phyloP scores from a whole-genome alignment of 1,140 invertebrate species.

The Caligus rogercresseyi region DNA sequence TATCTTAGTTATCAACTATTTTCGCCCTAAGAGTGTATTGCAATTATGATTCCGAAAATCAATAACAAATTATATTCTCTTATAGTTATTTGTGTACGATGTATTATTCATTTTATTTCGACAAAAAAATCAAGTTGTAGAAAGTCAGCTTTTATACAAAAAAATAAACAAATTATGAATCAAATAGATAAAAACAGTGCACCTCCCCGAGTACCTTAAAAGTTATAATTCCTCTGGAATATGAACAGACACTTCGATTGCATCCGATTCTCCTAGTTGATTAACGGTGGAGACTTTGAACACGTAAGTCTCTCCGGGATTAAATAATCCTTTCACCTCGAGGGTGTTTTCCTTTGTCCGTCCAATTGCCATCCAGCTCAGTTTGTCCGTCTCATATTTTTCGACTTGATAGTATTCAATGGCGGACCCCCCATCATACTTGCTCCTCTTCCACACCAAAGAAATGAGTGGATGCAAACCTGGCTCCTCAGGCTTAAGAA shows the following conservation, averaged over 20 bases:
- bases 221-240: too few relatives aligned
- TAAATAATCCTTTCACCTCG: not conserved
- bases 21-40: too few relatives aligned
- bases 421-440: conserved; percentile 54
- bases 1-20: too few relatives aligned
- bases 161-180: too few relatives aligned
- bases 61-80: too few relatives aligned
- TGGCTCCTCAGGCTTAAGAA: not conserved
- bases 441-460: conserved; percentile 79
- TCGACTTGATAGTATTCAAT: conserved; percentile 32
- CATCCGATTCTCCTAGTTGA: conserved; percentile 30
- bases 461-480: conserved; percentile 31
- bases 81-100: too few relatives aligned
- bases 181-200: too few relatives aligned
- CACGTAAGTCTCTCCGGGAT: conserved; percentile 56
- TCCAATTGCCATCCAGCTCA: not conserved
- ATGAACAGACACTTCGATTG: conserved; percentile 17
- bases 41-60: too few relatives aligned
- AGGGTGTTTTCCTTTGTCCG: not conserved
- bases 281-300: conserved; percentile 57
- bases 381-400: not conserved
- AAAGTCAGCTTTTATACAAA: too few relatives aligned
- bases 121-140: too few relatives aligned
- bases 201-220: too few relatives aligned
- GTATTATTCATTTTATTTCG: too few relatives aligned